These are phyloP conservation scores for Zoanthus gigantus DNA, from an alignment of 92 coral and sea anemone genomes.

Conservation along the genomic window DNA sequence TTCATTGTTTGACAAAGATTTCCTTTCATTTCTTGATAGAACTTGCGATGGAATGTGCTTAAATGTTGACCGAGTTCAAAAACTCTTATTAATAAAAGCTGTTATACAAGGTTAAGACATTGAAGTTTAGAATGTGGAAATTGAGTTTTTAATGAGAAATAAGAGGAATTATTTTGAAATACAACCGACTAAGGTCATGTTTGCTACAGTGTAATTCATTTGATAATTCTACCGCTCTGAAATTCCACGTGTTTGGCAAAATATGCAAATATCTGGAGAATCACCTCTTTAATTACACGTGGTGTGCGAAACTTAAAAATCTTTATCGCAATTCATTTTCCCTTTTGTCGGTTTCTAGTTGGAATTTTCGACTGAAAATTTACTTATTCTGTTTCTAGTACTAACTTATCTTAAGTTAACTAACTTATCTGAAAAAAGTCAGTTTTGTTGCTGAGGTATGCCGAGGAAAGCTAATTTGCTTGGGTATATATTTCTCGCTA, in stretches of 20 bases:
- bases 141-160: neutral
- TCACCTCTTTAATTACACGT: neutral
- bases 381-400: neutral
- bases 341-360: neutral
- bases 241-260: neutral
- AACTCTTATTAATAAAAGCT: neutral
- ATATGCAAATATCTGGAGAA: neutral
- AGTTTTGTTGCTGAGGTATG: neutral
- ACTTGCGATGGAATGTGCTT: neutral
- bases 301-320: neutral
- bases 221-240: neutral
- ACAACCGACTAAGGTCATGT: neutral
- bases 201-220: neutral
- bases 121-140: neutral
- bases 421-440: too few species aligned
- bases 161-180: neutral
- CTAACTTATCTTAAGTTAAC: too few species aligned
- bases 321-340: neutral
- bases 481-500: neutral
- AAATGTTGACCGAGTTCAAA: neutral
- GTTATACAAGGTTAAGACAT: neutral
- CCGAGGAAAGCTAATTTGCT: neutral
- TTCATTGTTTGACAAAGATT: neutral
- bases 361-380: neutral
- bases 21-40: neutral